These are phyloP conservation scores for Megalops atlanticus DNA, from an alignment of 2,113 vertebrate genomes.

Conservation along the genomic window DNA sequence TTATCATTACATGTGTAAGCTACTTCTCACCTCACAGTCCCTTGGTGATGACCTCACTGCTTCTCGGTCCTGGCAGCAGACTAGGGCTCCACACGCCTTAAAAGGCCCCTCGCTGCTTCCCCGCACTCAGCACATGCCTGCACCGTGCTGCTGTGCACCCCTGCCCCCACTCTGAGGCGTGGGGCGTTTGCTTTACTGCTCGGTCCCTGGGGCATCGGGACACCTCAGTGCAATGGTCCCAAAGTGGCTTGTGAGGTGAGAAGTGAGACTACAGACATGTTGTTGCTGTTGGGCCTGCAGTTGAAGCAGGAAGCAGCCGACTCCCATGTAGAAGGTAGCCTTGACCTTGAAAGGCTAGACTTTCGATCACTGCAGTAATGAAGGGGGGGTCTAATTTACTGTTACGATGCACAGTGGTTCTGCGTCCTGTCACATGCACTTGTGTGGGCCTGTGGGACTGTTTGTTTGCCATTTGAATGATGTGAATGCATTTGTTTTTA, in stretches of 20 bases:
- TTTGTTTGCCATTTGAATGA: not conserved
- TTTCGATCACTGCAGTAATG: not conserved
- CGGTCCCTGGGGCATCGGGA: not conserved
- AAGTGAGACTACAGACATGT: not conserved
- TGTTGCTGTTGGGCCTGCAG: constrained; percentile 14
- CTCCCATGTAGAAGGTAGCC: constrained; percentile 41
- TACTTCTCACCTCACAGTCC: constrained; percentile 19
- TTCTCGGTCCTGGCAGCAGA: not conserved
- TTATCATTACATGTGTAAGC: not conserved
- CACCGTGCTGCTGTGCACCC: too few species aligned
- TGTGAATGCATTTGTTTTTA: constrained; percentile 18
- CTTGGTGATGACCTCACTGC: constrained; percentile 15
- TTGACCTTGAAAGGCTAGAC: not conserved
- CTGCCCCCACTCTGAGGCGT: too few species aligned
- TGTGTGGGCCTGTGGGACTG: constrained; percentile 26
- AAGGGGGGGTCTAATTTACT: not conserved
- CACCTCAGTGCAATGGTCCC: not conserved
- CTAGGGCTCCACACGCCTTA: too few species aligned
- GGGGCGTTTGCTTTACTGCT: too few species aligned
- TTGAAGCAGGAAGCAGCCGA: constrained; percentile 13
- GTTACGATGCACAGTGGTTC: constrained; percentile 1
- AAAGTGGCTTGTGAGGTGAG: constrained; percentile 16
- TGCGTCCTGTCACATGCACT: not conserved
- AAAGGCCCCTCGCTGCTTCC: too few species aligned
- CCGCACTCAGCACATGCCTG: too few species aligned